These are phyloP conservation scores for Achatina immaculata DNA, from an alignment of 1,140 invertebrate species.

Conservation along the genomic window DNA sequence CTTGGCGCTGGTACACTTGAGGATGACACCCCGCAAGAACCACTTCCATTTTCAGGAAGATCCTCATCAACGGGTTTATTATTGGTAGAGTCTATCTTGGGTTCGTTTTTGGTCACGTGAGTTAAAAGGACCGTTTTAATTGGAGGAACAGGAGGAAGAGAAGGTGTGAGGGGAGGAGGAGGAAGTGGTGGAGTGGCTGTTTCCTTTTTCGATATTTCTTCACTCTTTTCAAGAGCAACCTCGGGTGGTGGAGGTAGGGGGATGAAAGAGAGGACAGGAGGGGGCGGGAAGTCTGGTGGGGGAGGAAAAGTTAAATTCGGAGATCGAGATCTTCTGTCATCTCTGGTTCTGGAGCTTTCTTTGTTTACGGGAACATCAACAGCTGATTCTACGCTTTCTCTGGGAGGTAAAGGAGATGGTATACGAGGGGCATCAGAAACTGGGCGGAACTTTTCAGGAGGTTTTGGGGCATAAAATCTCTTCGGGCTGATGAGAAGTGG, in stretches of 20 bases:
- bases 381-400: neutral
- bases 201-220: neutral
- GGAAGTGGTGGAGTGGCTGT: neutral
- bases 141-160: neutral
- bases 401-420: constrained; percentile 18
- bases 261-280: constrained; percentile 8
- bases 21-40: neutral
- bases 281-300: constrained; percentile 22
- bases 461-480: neutral
- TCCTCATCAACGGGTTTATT: neutral
- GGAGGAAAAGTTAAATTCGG: constrained; percentile 27
- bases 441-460: neutral
- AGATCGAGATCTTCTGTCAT: neutral
- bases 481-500: neutral
- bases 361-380: neutral
- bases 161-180: neutral
- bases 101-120: constrained; percentile 8
- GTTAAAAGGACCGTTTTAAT: neutral
- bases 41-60: neutral
- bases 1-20: neutral
- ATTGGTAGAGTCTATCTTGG: neutral
- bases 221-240: neutral
- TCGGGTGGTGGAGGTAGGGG: neutral
- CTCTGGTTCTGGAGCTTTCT: neutral
- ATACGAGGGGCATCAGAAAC: constrained; percentile 8